Percentiles rank a stretch among this genome's conserved stretches.
These are phyloP conservation scores for Melieria omissa DNA, from an alignment of 2,888 invertebrate species.

Conservation along the genomic window DNA sequence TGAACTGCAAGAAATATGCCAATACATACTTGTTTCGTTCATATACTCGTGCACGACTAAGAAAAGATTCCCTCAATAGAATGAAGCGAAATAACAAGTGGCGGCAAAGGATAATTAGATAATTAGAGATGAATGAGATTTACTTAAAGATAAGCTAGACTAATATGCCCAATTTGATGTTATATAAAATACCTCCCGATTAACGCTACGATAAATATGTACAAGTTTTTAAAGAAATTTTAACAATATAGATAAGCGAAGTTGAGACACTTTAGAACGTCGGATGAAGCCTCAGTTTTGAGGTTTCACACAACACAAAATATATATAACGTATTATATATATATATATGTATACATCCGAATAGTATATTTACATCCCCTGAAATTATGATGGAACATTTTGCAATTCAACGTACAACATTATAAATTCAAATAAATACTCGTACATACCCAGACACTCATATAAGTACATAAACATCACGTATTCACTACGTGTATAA, in stretches of 20 bases:
- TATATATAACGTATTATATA: constrained; percentile 10
- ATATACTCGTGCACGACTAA: not conserved
- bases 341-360: not conserved
- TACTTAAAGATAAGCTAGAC: not conserved
- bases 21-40: not conserved
- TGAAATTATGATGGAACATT: not conserved
- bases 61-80: too few species aligned
- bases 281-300: constrained; percentile 56
- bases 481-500: too few species aligned
- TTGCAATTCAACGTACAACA: constrained; percentile 23
- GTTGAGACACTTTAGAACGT: constrained; percentile 39
- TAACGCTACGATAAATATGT: constrained; percentile 32
- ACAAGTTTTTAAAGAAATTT: constrained; percentile 26
- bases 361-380: not conserved
- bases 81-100: too few species aligned
- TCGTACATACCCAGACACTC: not conserved
- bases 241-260: constrained; percentile 30
- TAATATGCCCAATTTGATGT: constrained; percentile 1
- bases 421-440: constrained; percentile 8
- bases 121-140: not conserved
- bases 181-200: constrained; percentile 55
- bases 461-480: too few species aligned
- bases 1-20: constrained; percentile 21
- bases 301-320: constrained; percentile 49
- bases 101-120: too few species aligned